Percentiles rank a stretch among this genome's conserved stretches.
These are phyloP conservation scores for Clamator glandarius DNA, from an alignment of 2,797 vertebrate species.

Conservation along the genomic window DNA sequence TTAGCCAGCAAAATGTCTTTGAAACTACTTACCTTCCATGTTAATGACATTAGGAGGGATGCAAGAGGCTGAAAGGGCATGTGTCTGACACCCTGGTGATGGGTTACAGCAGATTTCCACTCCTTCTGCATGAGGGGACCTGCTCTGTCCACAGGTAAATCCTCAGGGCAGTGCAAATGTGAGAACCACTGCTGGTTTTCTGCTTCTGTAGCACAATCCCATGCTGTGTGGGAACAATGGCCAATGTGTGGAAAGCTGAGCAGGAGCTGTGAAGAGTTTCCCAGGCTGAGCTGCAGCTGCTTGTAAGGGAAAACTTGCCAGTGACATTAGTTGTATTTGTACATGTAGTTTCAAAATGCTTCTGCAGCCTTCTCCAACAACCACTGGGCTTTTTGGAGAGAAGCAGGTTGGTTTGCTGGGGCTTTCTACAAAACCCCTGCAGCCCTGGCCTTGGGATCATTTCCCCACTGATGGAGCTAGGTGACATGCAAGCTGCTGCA, in stretches of 20 bases:
- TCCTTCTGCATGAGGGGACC: fast-evolving
- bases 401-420: not conserved
- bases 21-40: not conserved
- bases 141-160: fast-evolving
- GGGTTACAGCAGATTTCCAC: not conserved
- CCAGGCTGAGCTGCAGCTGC: not conserved
- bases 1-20: not conserved
- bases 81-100: not conserved
- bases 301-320: not conserved
- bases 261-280: not conserved
- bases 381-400: not conserved
- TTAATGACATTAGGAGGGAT: not conserved
- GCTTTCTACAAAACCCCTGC: not conserved
- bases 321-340: not conserved
- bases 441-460: not conserved
- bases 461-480: not conserved
- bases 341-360: not conserved
- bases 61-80: not conserved
- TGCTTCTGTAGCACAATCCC: not conserved
- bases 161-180: not conserved
- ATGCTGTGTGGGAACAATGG: fast-evolving
- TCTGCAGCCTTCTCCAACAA: not conserved
- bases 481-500: not conserved
- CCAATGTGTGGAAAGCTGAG: not conserved
- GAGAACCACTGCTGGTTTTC: not conserved